Evolutionary conservation across 2,797 vertebrate genomes (phyloP).

Genomic region (Sebastes matsubarae): DNA sequence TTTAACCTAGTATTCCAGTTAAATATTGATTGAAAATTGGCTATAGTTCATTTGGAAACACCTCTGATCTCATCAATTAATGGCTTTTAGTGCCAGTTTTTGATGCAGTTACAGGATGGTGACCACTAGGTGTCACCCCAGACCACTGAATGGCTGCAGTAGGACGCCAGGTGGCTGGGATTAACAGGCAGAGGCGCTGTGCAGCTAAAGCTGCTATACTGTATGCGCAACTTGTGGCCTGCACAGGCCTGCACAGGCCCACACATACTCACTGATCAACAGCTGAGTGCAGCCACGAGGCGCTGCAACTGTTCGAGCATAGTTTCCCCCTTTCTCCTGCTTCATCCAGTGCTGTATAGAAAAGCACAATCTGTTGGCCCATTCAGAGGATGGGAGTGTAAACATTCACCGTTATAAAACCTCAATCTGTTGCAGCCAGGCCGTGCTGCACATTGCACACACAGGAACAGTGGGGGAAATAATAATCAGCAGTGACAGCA

Average conservation of each 20-base stretch:
- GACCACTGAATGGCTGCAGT: slow-evolving; percentile 29
- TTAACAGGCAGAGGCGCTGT: slow-evolving; percentile 66
- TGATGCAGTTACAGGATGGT: background rate
- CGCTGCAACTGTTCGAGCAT: slow-evolving; percentile 46
- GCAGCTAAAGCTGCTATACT: slow-evolving; percentile 46
- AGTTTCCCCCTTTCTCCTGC: slow-evolving; percentile 17
- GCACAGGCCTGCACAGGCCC: slow-evolving; percentile 51
- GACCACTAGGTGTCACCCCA: slow-evolving; percentile 65
- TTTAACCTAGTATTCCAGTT: too few species aligned
- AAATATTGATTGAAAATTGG: background rate
- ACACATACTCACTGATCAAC: slow-evolving; percentile 58
- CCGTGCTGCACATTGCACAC: slow-evolving; percentile 4
- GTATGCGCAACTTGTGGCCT: slow-evolving; percentile 53
- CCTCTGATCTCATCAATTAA: too few species aligned
- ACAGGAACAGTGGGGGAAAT: slow-evolving; percentile 3
- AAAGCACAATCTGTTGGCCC: slow-evolving; percentile 5
- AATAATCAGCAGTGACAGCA: slow-evolving; percentile 28
- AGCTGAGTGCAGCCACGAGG: slow-evolving; percentile 63
- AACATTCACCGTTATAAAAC: slow-evolving; percentile 31
- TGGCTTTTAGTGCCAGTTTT: background rate
- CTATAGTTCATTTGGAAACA: background rate
- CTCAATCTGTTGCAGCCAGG: slow-evolving; percentile 11
- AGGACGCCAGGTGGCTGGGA: slow-evolving; percentile 72
- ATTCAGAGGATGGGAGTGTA: slow-evolving; percentile 10
- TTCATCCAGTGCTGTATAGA: background rate